Evolutionary conservation across 2,113 vertebrate species (phyloP).

Genomic region (Rhodinocichla rosea): DNA sequence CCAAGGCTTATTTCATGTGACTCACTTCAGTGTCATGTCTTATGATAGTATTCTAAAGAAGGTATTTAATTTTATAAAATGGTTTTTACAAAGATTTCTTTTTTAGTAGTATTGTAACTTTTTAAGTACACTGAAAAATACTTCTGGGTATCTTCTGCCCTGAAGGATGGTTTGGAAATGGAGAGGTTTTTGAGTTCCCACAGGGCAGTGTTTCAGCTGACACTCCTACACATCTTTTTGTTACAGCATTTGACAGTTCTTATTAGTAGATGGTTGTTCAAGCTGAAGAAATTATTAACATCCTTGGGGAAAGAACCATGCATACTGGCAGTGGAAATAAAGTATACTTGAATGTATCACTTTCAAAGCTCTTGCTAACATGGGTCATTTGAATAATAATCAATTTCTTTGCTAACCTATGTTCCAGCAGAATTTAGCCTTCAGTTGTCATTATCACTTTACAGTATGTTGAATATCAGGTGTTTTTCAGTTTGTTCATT

Average conservation of each 20-base stretch:
- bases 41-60: neutral
- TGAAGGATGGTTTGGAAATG: neutral
- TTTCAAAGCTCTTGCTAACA: neutral
- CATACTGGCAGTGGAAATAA: neutral
- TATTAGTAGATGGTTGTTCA: neutral
- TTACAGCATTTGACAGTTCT: neutral
- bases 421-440: neutral
- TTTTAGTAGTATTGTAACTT: neutral
- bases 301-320: neutral
- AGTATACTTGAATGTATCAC: neutral
- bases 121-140: neutral
- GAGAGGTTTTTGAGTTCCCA: neutral
- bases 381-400: neutral
- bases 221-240: neutral
- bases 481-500: neutral
- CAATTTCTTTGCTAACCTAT: neutral
- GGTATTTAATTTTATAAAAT: neutral
- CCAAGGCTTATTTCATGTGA: neutral
- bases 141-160: neutral
- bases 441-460: neutral
- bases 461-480: neutral
- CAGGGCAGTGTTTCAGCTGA: neutral
- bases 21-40: neutral
- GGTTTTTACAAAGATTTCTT: neutral
- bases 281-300: neutral